These are phyloP conservation scores for Parnassius orleans DNA, from an alignment of 2,888 invertebrate genomes.

Conservation along the genomic window DNA sequence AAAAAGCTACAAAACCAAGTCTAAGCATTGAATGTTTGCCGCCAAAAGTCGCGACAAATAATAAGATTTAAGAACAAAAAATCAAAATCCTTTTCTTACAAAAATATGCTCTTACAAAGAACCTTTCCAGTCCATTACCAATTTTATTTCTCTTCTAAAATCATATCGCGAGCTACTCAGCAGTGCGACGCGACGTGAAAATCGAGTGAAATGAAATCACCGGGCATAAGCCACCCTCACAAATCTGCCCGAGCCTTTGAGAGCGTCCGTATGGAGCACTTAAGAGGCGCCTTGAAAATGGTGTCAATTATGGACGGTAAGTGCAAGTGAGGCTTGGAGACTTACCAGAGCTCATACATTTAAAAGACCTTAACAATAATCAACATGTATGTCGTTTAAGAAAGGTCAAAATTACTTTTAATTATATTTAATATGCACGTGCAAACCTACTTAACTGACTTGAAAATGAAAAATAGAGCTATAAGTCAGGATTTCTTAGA, in stretches of 20 bases:
- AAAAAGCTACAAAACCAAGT: neutral
- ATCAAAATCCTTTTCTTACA: conserved; percentile 43
- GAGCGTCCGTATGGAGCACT: conserved; percentile 61
- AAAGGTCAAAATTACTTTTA: too few relatives aligned
- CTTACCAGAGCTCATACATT: conserved; percentile 5
- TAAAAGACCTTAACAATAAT: conserved; percentile 1
- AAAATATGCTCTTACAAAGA: conserved; percentile 49
- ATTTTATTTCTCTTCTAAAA: conserved; percentile 74
- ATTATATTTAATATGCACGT: neutral
- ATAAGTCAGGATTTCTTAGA: conserved; percentile 53
- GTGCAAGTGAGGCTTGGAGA: conserved; percentile 50
- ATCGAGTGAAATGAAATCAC: conserved; percentile 75
- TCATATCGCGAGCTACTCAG: conserved; percentile 70
- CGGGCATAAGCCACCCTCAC: conserved; percentile 72
- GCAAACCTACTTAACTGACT: neutral
- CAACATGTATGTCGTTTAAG: neutral
- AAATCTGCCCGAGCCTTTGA: conserved; percentile 70
- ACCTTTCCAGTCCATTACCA: conserved; percentile 77
- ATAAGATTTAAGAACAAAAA: conserved; percentile 7
- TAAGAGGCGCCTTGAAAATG: conserved; percentile 68
- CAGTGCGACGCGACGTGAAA: conserved; percentile 70
- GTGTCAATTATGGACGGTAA: conserved; percentile 78
- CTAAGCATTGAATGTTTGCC: neutral
- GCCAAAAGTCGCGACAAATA: neutral
- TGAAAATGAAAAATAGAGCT: conserved; percentile 33